Conservation (phyloP, 2,113 vertebrate species). For the Mastomys coucha region DNA sequence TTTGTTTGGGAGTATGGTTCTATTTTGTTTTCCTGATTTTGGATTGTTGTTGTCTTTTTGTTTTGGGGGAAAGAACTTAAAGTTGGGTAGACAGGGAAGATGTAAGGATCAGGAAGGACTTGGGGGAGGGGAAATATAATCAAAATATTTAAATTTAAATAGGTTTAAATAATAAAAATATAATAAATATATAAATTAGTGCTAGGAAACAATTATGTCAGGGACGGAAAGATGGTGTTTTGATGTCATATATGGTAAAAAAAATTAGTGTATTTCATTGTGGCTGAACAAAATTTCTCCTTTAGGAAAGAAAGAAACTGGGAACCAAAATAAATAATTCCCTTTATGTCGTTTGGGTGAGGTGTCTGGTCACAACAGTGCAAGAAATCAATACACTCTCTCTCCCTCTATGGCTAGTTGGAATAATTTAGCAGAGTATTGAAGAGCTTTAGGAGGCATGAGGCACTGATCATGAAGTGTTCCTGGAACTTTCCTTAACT, state of each 20-base stretch:
- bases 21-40: not conserved
- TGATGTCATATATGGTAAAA: not conserved
- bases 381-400: not conserved
- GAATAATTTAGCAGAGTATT: not conserved
- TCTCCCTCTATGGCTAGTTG: not conserved
- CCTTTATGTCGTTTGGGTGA: not conserved
- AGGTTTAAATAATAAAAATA: not conserved
- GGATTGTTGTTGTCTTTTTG: not conserved
- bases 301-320: not conserved
- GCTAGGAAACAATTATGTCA: not conserved
- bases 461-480: not conserved
- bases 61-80: not conserved
- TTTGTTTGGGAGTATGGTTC: not conserved
- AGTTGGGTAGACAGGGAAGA: not conserved
- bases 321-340: not conserved
- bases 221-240: not conserved
- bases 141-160: not conserved
- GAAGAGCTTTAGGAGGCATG: not conserved
- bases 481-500: not conserved
- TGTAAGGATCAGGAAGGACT: not conserved
- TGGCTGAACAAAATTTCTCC: not conserved
- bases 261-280: not conserved
- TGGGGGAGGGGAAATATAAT: not conserved
- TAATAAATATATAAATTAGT: not conserved
- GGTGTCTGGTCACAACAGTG: not conserved